Evolutionary conservation across 30 jellyfish, hydroid and myxozoan genomes (phyloP), one percentile per base, ranked within the genome.

Genomic region (Nemopilema nomurai): DNA sequence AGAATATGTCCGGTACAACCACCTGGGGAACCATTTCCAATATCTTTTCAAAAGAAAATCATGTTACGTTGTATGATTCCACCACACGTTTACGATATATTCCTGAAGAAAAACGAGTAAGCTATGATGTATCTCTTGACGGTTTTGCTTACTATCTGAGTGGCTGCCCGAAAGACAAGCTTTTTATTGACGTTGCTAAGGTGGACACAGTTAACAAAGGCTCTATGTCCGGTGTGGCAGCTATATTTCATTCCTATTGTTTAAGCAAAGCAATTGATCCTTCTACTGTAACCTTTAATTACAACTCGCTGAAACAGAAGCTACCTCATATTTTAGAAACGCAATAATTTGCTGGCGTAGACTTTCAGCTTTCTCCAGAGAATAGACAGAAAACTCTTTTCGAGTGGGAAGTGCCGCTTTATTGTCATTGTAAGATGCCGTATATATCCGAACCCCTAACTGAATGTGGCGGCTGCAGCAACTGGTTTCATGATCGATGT

Each of bases 401-500:
- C 49, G 84, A 19, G 22, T 74, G 32, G 32, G 51, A 49, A 20
- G 71, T 74, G 1, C 70, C 84, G 17, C 71, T 52, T 7, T 52
- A 74, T 1, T 74, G 84, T 49, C 84, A 74, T 49, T 74, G 84
- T 49, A 19, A 41, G n/a, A 41, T 49, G 41, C 84, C 71, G 30
- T 22, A 74, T 24, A 23, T 29, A 1, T 3, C 22, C 8, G 32
- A 22, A 52, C 24, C 71, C 32, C 32, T 74, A 25, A 22, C 25
- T 21, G 28, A 49, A 24, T 74, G 84, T 8, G 25, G 28, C 17
- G 28, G 49, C 4, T 74, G 84, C 29, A 19, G 32, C 27, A 26
- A 41, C 0, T 74, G 84, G 84, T 74, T 74, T 49, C 84, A 74
- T 49, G 84, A 74, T 20, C 18, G 50, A 19, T 74, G 84, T 49